Evolutionary conservation across 2,888 invertebrate species (phyloP).

Genomic region (Bedellia somnulentella): DNA sequence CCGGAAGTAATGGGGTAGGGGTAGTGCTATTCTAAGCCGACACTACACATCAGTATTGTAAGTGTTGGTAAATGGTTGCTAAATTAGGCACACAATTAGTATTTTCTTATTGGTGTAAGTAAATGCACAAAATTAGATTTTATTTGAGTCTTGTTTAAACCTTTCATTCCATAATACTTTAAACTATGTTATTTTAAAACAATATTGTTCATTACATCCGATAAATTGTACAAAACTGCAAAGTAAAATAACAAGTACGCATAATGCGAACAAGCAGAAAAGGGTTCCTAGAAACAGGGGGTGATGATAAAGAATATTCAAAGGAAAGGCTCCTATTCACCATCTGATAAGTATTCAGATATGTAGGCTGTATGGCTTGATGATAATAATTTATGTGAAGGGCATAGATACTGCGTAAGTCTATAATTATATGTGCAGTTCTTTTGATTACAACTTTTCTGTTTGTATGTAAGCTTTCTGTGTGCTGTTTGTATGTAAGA

Average conservation of each 20-base stretch:
- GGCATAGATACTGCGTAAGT: no score
- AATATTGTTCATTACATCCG: not conserved
- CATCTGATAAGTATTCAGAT: not conserved
- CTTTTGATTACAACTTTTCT: not conserved
- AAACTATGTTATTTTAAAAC: not conserved
- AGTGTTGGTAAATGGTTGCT: no score
- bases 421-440: no score
- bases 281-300: not conserved
- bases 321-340: not conserved
- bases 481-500: not conserved
- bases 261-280: not conserved
- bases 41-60: no score
- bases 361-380: not conserved
- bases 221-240: not conserved
- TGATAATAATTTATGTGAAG: not conserved
- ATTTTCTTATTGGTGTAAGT: no score
- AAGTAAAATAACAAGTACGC: not conserved
- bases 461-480: not conserved
- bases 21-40: no score
- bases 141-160: no score
- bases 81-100: no score
- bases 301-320: not conserved
- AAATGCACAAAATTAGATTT: no score
- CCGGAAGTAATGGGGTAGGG: no score
- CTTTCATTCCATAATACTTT: no score